phyloP scores from a whole-genome alignment of 2,888 invertebrate species.

The Tetragnatha montana region DNA sequence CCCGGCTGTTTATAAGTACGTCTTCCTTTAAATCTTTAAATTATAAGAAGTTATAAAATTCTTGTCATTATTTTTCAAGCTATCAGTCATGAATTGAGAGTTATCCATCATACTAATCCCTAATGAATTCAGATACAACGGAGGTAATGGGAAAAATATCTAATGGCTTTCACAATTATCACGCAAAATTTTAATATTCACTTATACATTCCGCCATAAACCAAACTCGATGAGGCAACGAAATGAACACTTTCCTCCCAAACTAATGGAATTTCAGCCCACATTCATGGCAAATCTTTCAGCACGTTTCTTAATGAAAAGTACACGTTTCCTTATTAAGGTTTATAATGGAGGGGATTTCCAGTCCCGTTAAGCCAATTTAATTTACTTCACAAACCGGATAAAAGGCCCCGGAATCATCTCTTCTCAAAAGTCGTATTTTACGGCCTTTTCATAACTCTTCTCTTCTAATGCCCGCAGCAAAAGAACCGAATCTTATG shows the following conservation, averaged over 20 bases:
- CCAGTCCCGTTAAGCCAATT: background rate
- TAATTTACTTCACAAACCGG: background rate
- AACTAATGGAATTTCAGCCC: background rate
- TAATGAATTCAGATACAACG: no score
- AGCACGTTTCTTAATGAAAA: background rate
- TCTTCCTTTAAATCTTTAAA: no score
- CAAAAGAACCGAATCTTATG: background rate
- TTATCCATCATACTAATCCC: no score
- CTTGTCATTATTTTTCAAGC: no score
- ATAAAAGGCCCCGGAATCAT: background rate
- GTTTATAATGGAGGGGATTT: background rate
- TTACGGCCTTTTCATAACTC: background rate
- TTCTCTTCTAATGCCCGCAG: background rate
- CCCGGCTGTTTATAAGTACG: no score
- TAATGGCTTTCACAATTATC: no score
- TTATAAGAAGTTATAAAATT: no score
- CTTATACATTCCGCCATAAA: no score
- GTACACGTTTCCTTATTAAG: background rate
- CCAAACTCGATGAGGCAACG: background rate
- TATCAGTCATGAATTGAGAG: no score
- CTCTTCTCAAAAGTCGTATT: background rate
- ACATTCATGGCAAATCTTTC: background rate
- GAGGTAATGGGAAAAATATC: no score
- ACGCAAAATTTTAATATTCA: no score
- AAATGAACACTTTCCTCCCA: background rate